These are phyloP conservation scores for Scaptodrosophila lebanonensis DNA, from an alignment of 1,140 invertebrate species.

Conservation along the genomic window DNA sequence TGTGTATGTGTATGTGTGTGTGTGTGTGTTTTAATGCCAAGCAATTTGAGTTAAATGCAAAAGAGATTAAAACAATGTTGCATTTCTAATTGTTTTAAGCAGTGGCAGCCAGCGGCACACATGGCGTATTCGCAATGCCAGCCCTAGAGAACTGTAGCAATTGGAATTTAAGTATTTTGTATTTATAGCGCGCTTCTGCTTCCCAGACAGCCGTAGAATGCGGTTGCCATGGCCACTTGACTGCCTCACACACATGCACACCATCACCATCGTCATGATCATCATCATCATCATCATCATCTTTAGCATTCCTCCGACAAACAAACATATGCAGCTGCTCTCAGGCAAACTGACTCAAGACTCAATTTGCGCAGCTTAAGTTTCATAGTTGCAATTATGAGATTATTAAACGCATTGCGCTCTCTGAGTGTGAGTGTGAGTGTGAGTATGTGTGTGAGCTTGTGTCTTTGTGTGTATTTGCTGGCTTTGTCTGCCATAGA, in stretches of 20 bases:
- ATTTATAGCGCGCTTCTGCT: constrained; percentile 47
- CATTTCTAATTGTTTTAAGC: constrained; percentile 75
- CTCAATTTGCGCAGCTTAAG: constrained; percentile 46
- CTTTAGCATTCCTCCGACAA: background rate
- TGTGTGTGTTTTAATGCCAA: constrained; percentile 61
- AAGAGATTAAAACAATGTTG: constrained; percentile 76
- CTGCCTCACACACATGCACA: background rate
- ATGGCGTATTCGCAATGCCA: constrained; percentile 50
- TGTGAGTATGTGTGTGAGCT: no score
- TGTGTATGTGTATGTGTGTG: constrained; percentile 37
- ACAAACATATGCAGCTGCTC: constrained; percentile 13
- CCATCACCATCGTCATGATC: no score
- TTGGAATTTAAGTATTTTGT: constrained; percentile 66
- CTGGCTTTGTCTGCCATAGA: no score
- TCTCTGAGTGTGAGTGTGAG: no score
- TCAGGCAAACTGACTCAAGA: constrained; percentile 20
- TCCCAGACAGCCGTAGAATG: no score
- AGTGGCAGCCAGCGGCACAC: constrained; percentile 37
- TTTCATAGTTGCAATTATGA: constrained; percentile 52
- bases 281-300: no score
- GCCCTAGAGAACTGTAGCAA: constrained; percentile 14
- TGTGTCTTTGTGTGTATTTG: no score
- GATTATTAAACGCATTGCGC: constrained; percentile 42
- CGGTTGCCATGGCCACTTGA: no score
- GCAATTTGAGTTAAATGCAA: constrained; percentile 73